Evolutionary conservation across 2,797 vertebrate genomes (phyloP).

Genomic region (Mus minutoides): DNA sequence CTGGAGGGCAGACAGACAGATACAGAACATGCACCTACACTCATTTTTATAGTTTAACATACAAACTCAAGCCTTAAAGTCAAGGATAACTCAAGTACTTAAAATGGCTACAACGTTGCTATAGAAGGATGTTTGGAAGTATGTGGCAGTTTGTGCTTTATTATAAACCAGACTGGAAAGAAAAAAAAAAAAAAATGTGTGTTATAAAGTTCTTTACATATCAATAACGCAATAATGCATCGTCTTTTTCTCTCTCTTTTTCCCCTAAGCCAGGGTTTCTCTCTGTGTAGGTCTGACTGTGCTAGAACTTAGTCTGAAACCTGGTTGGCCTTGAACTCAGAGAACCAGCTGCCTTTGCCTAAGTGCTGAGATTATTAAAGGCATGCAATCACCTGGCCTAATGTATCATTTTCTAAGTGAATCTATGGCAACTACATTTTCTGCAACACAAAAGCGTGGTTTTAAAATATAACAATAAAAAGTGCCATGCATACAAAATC

Average conservation of each 20-base stretch:
- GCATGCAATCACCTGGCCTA: no score
- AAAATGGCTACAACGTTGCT: not conserved
- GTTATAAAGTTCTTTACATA: slow-evolving; percentile 30
- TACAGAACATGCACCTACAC: not conserved
- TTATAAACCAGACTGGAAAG: slow-evolving; percentile 49
- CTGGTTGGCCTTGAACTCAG: not conserved
- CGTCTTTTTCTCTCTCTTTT: not conserved
- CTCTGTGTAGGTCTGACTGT: not conserved
- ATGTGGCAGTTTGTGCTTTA: slow-evolving; percentile 27
- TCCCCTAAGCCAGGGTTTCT: not conserved
- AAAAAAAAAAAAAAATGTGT: slow-evolving; percentile 59
- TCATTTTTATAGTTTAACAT: slow-evolving; percentile 33
- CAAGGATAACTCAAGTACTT: slow-evolving; percentile 32
- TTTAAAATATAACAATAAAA: slow-evolving; percentile 1
- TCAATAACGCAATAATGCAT: not conserved
- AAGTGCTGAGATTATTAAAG: not conserved
- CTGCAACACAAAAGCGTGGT: not conserved
- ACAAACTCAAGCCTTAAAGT: slow-evolving; percentile 51
- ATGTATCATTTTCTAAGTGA: slow-evolving; percentile 18
- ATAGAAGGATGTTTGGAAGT: not conserved
- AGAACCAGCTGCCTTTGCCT: not conserved
- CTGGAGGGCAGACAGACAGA: not conserved
- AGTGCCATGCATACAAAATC: not conserved
- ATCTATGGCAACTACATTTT: not conserved
- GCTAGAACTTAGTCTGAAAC: not conserved